Conservation (phyloP, 2,797 vertebrate species). For the Phoxinus dragarum region DNA sequence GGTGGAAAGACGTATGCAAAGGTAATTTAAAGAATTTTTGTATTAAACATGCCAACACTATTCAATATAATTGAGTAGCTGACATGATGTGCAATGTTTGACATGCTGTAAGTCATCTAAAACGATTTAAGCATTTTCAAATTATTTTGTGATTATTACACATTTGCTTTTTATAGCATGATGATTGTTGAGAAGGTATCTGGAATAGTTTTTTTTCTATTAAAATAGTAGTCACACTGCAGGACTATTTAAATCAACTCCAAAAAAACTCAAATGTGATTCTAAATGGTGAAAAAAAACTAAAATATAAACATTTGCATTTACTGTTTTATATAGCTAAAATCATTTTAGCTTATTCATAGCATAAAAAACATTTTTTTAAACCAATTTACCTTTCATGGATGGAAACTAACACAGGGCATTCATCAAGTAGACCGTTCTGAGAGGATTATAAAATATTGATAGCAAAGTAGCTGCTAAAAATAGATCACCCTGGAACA, state of each 20-base stretch:
- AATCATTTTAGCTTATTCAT: not conserved
- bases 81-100: not conserved
- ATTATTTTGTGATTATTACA: not conserved
- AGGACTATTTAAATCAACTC: not conserved
- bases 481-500: constrained; percentile 33
- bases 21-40: constrained; percentile 74
- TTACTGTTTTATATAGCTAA: not conserved
- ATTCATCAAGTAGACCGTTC: constrained; percentile 25
- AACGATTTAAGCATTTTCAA: not conserved
- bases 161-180: not conserved
- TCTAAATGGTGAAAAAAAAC: not conserved
- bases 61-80: not conserved
- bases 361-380: too few relatives aligned
- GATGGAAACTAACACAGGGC: constrained; percentile 1
- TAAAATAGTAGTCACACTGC: not conserved
- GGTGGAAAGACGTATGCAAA: constrained; percentile 95
- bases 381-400: not conserved
- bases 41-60: not conserved
- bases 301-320: not conserved
- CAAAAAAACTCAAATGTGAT: not conserved
- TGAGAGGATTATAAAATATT: constrained; percentile 36
- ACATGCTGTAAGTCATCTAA: not conserved
- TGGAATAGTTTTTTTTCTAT: not conserved
- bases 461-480: constrained; percentile 27
- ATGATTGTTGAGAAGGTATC: not conserved